Conservation (phyloP, 2,113 vertebrate species). For the Muntiacus reevesi region DNA sequence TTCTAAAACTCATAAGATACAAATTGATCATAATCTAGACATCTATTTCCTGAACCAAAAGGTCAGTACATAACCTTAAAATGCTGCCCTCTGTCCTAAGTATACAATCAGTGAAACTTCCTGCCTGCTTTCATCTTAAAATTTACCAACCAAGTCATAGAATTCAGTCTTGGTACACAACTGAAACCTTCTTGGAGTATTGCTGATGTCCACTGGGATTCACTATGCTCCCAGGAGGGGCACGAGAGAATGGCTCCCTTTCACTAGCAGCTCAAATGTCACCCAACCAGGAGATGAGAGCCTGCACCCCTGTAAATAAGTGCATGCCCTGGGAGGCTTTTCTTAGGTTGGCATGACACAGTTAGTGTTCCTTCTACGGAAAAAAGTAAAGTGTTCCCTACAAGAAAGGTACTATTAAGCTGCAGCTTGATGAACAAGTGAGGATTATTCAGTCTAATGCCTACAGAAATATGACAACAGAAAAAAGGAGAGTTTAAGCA, state of each 20-base stretch:
- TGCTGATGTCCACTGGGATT: neutral
- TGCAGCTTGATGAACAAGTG: neutral
- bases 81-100: rapidly evolving
- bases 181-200: neutral
- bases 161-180: neutral
- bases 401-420: neutral
- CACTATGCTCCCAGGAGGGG: neutral
- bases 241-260: rapidly evolving
- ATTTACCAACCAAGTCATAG: neutral
- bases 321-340: neutral
- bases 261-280: neutral
- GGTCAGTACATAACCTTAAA: neutral
- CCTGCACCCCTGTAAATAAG: neutral
- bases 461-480: neutral
- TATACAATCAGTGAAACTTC: neutral
- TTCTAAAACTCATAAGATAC: neutral
- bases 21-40: neutral
- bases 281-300: neutral
- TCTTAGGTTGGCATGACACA: neutral
- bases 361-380: neutral
- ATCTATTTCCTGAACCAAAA: neutral
- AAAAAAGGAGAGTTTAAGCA: neutral
- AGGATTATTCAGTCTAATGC: neutral
- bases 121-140: neutral
- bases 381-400: neutral